Evolutionary conservation across 1,140 invertebrate species (phyloP).

Genomic region (Ceratitis capitata): DNA sequence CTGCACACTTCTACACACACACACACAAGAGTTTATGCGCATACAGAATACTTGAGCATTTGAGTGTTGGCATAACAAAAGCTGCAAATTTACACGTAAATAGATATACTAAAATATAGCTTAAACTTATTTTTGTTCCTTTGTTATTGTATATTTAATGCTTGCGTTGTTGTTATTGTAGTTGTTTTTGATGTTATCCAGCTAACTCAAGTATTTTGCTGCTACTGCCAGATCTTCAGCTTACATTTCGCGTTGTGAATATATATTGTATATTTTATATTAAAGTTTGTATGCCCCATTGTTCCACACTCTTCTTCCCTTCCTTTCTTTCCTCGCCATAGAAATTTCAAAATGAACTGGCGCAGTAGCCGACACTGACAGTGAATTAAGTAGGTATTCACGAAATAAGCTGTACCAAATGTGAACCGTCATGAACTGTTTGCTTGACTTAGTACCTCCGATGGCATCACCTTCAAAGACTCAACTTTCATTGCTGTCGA

Average conservation of each 20-base stretch:
- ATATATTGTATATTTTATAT: too few relatives aligned
- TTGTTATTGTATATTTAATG: background rate
- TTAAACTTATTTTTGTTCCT: background rate
- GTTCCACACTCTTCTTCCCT: too few relatives aligned
- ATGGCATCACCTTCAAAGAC: background rate
- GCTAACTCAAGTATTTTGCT: background rate
- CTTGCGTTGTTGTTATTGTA: background rate
- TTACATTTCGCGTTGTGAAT: background rate
- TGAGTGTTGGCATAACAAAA: background rate
- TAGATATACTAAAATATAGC: constrained; percentile 10
- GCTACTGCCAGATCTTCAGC: background rate
- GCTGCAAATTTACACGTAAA: background rate
- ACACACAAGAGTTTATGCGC: background rate
- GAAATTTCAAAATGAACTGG: background rate
- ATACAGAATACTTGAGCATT: background rate
- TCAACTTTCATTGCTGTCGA: background rate
- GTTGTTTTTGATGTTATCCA: background rate
- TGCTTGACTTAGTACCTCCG: background rate
- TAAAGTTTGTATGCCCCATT: background rate
- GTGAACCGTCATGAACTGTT: constrained; percentile 16
- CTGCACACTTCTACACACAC: background rate
- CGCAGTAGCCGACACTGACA: constrained; percentile 24
- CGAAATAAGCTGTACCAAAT: background rate
- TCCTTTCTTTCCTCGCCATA: background rate
- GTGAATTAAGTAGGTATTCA: background rate